These are phyloP conservation scores for Tinea semifulvella DNA, from an alignment of 2,888 invertebrate genomes.

Conservation along the genomic window DNA sequence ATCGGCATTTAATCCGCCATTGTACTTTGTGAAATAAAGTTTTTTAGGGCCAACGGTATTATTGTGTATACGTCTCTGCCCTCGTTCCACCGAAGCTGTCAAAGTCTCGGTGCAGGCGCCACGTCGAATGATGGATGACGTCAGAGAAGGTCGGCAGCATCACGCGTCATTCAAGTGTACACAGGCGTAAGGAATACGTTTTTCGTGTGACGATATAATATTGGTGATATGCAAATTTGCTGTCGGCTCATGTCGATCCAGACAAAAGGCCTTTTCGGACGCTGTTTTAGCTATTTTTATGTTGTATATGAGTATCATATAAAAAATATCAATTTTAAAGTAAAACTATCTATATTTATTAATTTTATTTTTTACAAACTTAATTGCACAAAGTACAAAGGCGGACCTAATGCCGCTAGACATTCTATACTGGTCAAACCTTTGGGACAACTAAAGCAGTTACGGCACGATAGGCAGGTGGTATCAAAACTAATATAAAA, in stretches of 20 bases:
- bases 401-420: too few relatives aligned
- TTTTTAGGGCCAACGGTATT: too few relatives aligned
- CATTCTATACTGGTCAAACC: too few relatives aligned
- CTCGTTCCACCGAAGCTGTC: constrained; percentile 23
- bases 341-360: background rate
- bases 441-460: too few relatives aligned
- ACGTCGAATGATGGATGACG: constrained; percentile 66
- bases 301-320: background rate
- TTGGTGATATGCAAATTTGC: constrained; percentile 65
- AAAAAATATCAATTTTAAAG: background rate
- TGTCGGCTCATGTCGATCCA: constrained; percentile 43
- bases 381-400: too few relatives aligned
- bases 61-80: too few relatives aligned
- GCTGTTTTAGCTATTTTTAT: constrained; percentile 9
- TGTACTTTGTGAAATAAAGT: too few relatives aligned
- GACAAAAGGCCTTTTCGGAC: constrained; percentile 12
- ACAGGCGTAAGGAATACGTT: constrained; percentile 67
- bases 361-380: background rate
- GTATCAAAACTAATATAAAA: too few relatives aligned
- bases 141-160: constrained; percentile 65
- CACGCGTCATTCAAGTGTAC: constrained; percentile 68
- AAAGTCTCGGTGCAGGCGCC: constrained; percentile 66
- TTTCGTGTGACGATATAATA: constrained; percentile 67
- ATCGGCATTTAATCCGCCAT: too few relatives aligned
- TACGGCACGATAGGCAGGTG: too few relatives aligned